These are phyloP conservation scores for Cepaea nemoralis DNA, from an alignment of 1,140 invertebrate genomes.

Conservation along the genomic window DNA sequence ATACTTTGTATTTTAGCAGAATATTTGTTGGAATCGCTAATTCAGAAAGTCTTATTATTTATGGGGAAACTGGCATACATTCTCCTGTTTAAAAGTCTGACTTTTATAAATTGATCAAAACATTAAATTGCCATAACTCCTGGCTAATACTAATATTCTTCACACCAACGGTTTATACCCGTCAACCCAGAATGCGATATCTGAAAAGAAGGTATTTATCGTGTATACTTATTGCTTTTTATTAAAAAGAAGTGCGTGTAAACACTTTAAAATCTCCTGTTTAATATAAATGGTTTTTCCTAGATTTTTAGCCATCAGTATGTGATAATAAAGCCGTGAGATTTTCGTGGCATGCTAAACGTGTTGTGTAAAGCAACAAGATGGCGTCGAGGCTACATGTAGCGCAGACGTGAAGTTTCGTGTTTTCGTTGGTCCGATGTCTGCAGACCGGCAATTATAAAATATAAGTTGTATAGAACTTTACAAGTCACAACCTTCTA, in stretches of 20 bases:
- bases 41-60: no score
- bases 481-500: no score
- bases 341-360: neutral
- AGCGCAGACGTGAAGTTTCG: neutral
- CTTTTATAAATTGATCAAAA: neutral
- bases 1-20: no score
- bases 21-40: no score
- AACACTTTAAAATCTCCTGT: neutral
- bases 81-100: neutral
- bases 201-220: neutral
- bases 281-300: neutral
- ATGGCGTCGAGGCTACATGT: conserved; percentile 23
- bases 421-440: neutral
- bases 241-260: neutral
- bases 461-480: no score
- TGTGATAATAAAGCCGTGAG: neutral
- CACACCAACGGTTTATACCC: neutral
- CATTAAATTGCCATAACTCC: neutral
- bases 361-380: conserved; percentile 22
- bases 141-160: neutral
- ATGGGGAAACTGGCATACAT: no score
- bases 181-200: conserved; percentile 23
- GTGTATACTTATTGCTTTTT: neutral
- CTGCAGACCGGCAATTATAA: neutral
- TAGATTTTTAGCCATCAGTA: neutral